Conservation (phyloP, 2,113 vertebrate species). For the Pelusios castaneus region DNA sequence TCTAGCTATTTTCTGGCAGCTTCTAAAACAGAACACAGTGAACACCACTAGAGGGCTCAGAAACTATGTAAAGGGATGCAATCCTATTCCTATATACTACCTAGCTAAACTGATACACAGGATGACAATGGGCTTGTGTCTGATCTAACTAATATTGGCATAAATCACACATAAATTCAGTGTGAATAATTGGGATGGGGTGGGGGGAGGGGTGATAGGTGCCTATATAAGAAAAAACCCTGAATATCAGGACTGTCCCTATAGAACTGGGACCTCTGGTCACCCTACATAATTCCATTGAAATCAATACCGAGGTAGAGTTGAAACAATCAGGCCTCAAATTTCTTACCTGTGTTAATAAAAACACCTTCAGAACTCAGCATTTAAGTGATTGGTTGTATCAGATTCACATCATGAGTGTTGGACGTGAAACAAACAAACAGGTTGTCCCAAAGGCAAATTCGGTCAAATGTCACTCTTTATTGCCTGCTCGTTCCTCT, state of each 20-base stretch:
- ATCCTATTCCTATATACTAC: not conserved
- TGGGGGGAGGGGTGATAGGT: no score
- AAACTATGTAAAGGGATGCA: rapidly evolving
- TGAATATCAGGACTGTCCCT: no score
- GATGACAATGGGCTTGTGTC: rapidly evolving
- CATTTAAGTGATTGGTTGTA: not conserved
- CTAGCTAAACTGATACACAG: not conserved
- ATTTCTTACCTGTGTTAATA: not conserved
- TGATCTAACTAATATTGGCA: not conserved
- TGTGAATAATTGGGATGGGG: no score
- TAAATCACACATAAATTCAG: not conserved
- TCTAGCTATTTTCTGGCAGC: not conserved
- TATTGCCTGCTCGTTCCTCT: no score
- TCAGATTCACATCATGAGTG: not conserved
- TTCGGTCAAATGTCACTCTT: no score
- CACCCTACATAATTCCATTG: not conserved
- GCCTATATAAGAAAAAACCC: no score
- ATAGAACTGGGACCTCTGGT: no score
- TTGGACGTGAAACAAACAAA: no score
- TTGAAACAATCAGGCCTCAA: not conserved
- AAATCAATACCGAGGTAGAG: not conserved
- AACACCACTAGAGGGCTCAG: rapidly evolving
- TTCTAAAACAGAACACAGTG: rapidly evolving
- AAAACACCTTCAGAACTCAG: not conserved
- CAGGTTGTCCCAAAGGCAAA: no score